Evolutionary conservation across 1,140 invertebrate genomes (phyloP).

Genomic region (Drosophila virilis): DNA sequence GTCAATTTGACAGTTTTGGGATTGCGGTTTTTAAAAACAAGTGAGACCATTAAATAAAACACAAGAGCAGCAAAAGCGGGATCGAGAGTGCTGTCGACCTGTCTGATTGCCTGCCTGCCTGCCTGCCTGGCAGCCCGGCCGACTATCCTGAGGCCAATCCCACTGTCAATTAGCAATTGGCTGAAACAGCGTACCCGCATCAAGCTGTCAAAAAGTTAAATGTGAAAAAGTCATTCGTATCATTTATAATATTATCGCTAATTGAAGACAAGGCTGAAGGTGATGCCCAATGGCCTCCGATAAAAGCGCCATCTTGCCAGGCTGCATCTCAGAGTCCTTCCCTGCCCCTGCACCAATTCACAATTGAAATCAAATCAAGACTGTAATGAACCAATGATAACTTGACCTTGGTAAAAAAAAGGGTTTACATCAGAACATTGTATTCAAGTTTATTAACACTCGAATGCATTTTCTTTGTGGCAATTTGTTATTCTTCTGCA

Average conservation of each 20-base stretch:
- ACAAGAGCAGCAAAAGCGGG: slow-evolving; percentile 31
- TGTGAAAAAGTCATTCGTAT: slow-evolving; percentile 76
- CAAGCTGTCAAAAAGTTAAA: slow-evolving; percentile 80
- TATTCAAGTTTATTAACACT: slow-evolving; percentile 61
- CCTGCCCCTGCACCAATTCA: background rate
- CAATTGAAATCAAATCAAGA: slow-evolving; percentile 22
- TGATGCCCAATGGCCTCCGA: slow-evolving; percentile 33
- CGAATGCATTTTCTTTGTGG: slow-evolving; percentile 57
- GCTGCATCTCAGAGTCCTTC: background rate
- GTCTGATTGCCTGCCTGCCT: slow-evolving; percentile 2
- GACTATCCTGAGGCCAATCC: slow-evolving; percentile 58
- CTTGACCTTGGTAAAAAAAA: slow-evolving; percentile 16
- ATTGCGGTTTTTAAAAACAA: slow-evolving; percentile 59
- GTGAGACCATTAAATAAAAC: slow-evolving; percentile 66
- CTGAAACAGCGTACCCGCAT: slow-evolving; percentile 67
- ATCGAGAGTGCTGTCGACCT: slow-evolving; percentile 6
- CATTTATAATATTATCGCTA: slow-evolving; percentile 76
- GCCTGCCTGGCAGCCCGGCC: slow-evolving; percentile 12
- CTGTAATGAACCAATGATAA: slow-evolving; percentile 28
- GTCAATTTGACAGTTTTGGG: slow-evolving; percentile 67
- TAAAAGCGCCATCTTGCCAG: slow-evolving; percentile 8
- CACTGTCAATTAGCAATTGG: slow-evolving; percentile 74
- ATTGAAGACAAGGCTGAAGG: slow-evolving; percentile 58
- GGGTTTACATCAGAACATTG: slow-evolving; percentile 20
- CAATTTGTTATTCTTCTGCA: background rate